Evolutionary conservation across 2,888 invertebrate species (phyloP), one percentile per base, ranked within the genome.

Genomic region (Pterostichus niger): DNA sequence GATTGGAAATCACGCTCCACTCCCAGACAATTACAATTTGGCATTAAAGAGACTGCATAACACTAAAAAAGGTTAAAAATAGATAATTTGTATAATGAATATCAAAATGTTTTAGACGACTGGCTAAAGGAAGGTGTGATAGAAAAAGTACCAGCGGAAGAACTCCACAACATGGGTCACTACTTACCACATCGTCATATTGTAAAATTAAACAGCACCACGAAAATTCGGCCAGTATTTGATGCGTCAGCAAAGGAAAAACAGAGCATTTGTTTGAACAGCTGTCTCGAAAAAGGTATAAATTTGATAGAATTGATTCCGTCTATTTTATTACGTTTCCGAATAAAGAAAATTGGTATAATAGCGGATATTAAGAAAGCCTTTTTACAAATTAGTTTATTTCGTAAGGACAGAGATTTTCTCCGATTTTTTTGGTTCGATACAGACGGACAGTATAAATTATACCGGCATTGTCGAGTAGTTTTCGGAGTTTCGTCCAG

Each of bases 1-100:
- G 87, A 84, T 86, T 11, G 86, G 87, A 17, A 86, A 85, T 59
- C 87, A 88, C 81, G 86, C 87, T 0, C 86, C 86, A 2, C 61
- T 88, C 0, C 82, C 85, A 11, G 5, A 3, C n/a, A 54, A 54
- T 9, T 17, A 54, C 7, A 7, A 7, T 17, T 17, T 54, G 15
- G 54, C 54, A 3, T 2, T 13, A 9, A n/a, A 15, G 9, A 17
- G 59, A 31, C 10, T 59, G n/a, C n/a, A 31, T 5, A 59, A 4
- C 7, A 24, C 4, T 17, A 59, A 31, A 59, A n/a, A n/a, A n/a
- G n/a, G n/a, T n/a, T n/a, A n/a, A n/a, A n/a, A n/a, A n/a, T n/a
- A n/a, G n/a, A n/a, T n/a, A n/a, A n/a, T n/a, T n/a, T n/a, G n/a
- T n/a, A n/a, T n/a, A n/a, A n/a, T n/a, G 76, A 68, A 0, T 88